Percentiles rank a stretch among this genome's conserved stretches.
Evolutionary conservation across 2,888 invertebrate species (phyloP).

Genomic region (Cyclophora albipunctata): DNA sequence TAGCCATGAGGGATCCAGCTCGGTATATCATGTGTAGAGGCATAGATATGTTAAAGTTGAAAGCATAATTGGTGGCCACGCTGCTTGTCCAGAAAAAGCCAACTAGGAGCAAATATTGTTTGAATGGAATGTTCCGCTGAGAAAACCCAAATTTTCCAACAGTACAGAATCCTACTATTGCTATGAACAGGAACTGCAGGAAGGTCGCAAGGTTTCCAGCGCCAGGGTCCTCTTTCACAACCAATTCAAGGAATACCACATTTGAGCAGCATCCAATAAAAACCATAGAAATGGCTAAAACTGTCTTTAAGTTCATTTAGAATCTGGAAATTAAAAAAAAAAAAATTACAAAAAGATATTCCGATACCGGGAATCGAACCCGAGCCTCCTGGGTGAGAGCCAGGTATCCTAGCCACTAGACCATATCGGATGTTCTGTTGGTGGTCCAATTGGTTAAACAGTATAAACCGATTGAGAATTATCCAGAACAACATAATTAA

Average conservation of each 20-base stretch:
- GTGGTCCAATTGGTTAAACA: too few relatives aligned
- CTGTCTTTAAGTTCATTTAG: constrained; percentile 78
- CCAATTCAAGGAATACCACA: constrained; percentile 90
- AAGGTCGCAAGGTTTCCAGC: constrained; percentile 97
- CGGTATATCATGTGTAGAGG: constrained; percentile 99
- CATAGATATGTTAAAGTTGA: constrained; percentile 97
- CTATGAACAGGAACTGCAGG: constrained; percentile 93
- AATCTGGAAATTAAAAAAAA: constrained; percentile 40
- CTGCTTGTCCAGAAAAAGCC: constrained; percentile 93
- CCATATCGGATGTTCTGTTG: constrained; percentile 46
- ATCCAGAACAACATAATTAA: too few relatives aligned
- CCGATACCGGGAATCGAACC: constrained; percentile 76
- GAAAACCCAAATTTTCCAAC: constrained; percentile 89
- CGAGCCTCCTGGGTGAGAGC: constrained; percentile 79
- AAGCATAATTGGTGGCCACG: constrained; percentile 95
- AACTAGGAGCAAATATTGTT: constrained; percentile 88
- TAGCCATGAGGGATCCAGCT: constrained; percentile 96
- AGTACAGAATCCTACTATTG: constrained; percentile 90
- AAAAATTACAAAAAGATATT: constrained; percentile 34
- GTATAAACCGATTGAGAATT: too few relatives aligned
- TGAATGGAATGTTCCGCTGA: constrained; percentile 82
- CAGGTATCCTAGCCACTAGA: constrained; percentile 81
- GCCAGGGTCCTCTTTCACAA: constrained; percentile 92
- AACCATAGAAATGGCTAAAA: constrained; percentile 81
- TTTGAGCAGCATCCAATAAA: constrained; percentile 94